phyloP scores from a whole-genome alignment of 1,140 invertebrate species.

The Spodoptera litura region DNA sequence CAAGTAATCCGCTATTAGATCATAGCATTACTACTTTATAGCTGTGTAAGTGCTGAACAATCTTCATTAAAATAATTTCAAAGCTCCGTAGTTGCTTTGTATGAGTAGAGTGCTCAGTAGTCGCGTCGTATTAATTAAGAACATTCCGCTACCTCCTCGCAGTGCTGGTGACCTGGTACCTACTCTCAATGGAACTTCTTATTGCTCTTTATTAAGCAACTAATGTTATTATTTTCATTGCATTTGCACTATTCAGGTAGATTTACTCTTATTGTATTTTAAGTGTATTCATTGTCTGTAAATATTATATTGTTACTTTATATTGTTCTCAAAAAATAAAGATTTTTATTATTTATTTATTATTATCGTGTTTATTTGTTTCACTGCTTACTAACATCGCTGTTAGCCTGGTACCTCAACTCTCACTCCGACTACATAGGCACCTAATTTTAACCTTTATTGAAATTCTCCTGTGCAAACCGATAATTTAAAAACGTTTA shows the following conservation, averaged over 20 bases:
- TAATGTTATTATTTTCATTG: background rate
- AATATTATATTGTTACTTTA: too few relatives aligned
- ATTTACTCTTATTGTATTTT: background rate
- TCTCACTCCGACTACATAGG: too few relatives aligned
- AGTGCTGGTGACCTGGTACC: conserved; percentile 7
- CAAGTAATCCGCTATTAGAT: background rate
- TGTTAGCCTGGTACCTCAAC: too few relatives aligned
- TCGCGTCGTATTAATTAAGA: conserved; percentile 31
- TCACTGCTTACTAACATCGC: too few relatives aligned
- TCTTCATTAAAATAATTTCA: conserved; percentile 22
- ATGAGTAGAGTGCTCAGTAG: background rate
- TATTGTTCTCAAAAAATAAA: too few relatives aligned
- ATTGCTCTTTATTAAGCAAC: conserved; percentile 16
- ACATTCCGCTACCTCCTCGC: conserved; percentile 14
- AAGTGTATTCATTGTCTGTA: background rate
- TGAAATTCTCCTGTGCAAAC: too few relatives aligned
- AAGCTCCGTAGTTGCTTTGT: conserved; percentile 21
- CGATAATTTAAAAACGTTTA: too few relatives aligned
- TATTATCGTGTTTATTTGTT: background rate
- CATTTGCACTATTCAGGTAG: background rate
- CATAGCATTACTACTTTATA: background rate
- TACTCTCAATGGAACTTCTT: conserved; percentile 8
- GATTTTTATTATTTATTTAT: too few relatives aligned
- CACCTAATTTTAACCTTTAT: too few relatives aligned
- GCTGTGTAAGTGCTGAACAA: background rate